A percentile compares a stretch with the other conserved stretches of the same genome.
These are phyloP conservation scores for Pelodytes ibericus DNA, from an alignment of 2,797 vertebrate species.

Conservation along the genomic window DNA sequence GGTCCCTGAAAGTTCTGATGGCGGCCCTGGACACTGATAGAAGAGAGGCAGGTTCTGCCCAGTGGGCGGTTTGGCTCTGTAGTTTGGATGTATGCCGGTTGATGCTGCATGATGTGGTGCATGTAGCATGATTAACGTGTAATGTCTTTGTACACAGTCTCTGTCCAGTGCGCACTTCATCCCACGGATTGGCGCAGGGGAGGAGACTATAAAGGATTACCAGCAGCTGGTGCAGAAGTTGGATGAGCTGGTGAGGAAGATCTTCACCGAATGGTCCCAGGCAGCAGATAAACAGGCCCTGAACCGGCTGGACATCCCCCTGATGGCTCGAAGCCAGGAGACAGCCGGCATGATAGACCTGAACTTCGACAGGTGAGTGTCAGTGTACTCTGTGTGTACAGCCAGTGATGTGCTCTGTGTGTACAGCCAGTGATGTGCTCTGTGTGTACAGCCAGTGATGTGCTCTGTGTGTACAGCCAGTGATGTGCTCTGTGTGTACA, in stretches of 20 bases:
- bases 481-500: no score
- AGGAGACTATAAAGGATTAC: constrained; percentile 66
- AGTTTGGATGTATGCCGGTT: no score
- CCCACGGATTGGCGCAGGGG: constrained; percentile 66
- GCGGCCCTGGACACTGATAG: no score
- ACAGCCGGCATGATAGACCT: constrained; percentile 73
- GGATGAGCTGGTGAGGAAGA: constrained; percentile 76
- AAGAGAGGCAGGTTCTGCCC: no score
- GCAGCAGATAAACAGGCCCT: constrained; percentile 73
- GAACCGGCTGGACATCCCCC: constrained; percentile 74
- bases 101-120: no score
- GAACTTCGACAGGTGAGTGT: constrained; percentile 83
- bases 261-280: constrained; percentile 75
- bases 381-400: not conserved
- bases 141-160: not conserved
- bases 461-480: constrained; percentile 7
- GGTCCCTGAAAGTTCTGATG: no score
- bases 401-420: not conserved
- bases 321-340: constrained; percentile 74
- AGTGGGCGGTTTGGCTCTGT: no score
- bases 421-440: not conserved
- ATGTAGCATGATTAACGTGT: no score
- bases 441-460: constrained; percentile 25
- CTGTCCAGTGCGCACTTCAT: constrained; percentile 75
- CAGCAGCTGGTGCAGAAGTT: constrained; percentile 72